Evolutionary conservation across 2,797 vertebrate species (phyloP), one percentile per base, ranked within the genome.

Genomic region (Apogon talboti): DNA sequence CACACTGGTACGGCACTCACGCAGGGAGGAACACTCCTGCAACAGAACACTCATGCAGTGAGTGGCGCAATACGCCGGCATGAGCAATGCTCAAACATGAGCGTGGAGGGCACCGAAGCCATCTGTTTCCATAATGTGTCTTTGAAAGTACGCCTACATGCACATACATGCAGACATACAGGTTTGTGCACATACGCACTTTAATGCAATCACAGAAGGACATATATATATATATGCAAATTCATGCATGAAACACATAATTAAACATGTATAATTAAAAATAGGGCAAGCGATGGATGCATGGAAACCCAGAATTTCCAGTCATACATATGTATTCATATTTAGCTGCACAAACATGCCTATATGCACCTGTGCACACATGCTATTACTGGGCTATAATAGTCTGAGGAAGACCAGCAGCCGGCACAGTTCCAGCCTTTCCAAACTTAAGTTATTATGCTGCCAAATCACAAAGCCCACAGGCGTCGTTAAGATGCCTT

Each of bases 1-100:
- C 83, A 82, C 85, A 66, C 87, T 56, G 81, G 45, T 65, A 41
- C 7, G 1, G 62, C 52, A 81, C 76, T 71, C 80, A 81, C n/a
- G 14, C 76, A 66, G 72, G 28, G 75, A 72, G 66, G 63, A 75
- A 85, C 79, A 78, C 81, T 66, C 74, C 56, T 40, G 1, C 42
- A 63, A 66, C 65, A 84, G 77, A 84, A 87, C 84, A 84, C 77
- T 78, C 86, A 85, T 35, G 75, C 84, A 19, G 86, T 3, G 86
- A 85, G 57, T 61, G 4, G 71, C 65, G 60, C 64, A 76, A 47
- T 42, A 48, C 28, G 44, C 52, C 72, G 30, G 78, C 81, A 69
- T 71, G 83, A 68, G 68, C 62, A 0, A 33, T 37, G 61, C 67
- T 85, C 49, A 11, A 65, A 72, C 67, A 73, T 48, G 70, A 76